Conservation (phyloP, 2,888 invertebrate species). For the Standfussiana lucernea region DNA sequence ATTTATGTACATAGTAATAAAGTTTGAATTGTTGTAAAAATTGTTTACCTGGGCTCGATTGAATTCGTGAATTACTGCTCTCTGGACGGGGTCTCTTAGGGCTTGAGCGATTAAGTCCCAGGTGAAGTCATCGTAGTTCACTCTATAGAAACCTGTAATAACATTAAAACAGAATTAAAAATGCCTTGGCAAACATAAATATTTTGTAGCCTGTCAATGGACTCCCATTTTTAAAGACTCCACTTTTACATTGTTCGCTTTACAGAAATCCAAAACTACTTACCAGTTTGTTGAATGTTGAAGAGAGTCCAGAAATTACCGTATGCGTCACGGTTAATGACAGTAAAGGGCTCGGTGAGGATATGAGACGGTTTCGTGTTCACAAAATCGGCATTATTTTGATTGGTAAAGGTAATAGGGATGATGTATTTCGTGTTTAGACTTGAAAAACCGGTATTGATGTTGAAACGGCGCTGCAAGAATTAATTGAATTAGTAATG, state of each 20-base stretch:
- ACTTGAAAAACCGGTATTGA: constrained; percentile 80
- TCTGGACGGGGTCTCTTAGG: constrained; percentile 68
- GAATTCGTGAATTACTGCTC: constrained; percentile 83
- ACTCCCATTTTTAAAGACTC: background rate
- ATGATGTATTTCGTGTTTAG: constrained; percentile 81
- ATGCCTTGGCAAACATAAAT: too few species aligned
- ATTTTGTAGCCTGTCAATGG: background rate
- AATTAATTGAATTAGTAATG: constrained; percentile 22
- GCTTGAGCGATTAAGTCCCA: constrained; percentile 89
- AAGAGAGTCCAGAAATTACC: constrained; percentile 90
- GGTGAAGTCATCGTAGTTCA: constrained; percentile 91
- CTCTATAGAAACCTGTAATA: constrained; percentile 92
- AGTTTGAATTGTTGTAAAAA: too few species aligned
- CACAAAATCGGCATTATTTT: constrained; percentile 80
- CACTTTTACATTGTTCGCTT: background rate
- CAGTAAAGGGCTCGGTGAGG: constrained; percentile 74
- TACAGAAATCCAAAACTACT: constrained; percentile 25
- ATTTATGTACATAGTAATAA: too few species aligned
- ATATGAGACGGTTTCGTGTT: constrained; percentile 86
- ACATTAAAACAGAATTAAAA: background rate
- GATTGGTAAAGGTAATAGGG: constrained; percentile 84
- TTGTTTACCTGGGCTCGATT: constrained; percentile 93
- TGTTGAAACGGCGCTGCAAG: constrained; percentile 88
- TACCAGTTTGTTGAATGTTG: constrained; percentile 91
- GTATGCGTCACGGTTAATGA: constrained; percentile 76